These are phyloP conservation scores for Lasioglossum calceatum DNA, from an alignment of 2,888 invertebrate species.

Conservation along the genomic window DNA sequence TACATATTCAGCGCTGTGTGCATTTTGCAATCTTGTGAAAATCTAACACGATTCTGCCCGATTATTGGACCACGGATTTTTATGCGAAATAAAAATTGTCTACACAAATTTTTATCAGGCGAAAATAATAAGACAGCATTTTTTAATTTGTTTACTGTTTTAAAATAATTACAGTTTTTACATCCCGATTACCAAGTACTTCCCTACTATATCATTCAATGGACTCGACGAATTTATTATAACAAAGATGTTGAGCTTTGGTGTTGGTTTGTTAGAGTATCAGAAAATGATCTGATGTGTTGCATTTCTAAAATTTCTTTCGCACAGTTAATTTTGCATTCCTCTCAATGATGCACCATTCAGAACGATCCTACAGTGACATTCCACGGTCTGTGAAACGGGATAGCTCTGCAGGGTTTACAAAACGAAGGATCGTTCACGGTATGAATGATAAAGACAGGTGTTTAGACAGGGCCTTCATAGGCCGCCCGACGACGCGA, in stretches of 20 bases:
- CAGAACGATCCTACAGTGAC: neutral
- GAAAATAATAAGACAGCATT: too few species aligned
- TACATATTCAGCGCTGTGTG: neutral
- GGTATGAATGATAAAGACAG: conserved; percentile 2
- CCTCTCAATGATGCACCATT: neutral
- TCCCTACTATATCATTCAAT: too few species aligned
- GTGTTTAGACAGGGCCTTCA: neutral
- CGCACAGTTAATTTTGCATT: neutral
- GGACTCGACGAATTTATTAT: too few species aligned
- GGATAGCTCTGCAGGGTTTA: neutral
- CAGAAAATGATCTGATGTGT: too few species aligned
- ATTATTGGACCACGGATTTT: neutral
- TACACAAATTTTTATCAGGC: too few species aligned
- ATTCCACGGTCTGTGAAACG: neutral
- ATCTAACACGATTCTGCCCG: neutral
- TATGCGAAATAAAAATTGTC: neutral
- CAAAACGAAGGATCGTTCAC: neutral
- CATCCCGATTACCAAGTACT: too few species aligned
- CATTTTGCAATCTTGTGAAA: neutral
- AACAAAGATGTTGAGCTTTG: too few species aligned
- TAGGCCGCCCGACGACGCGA: neutral
- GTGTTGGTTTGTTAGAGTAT: too few species aligned
- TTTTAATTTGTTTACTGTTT: neutral
- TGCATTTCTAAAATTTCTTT: neutral
- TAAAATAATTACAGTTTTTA: too few species aligned